Evolutionary conservation across 2,113 vertebrate genomes (phyloP).

Genomic region (Lethenteron camtschaticum): DNA sequence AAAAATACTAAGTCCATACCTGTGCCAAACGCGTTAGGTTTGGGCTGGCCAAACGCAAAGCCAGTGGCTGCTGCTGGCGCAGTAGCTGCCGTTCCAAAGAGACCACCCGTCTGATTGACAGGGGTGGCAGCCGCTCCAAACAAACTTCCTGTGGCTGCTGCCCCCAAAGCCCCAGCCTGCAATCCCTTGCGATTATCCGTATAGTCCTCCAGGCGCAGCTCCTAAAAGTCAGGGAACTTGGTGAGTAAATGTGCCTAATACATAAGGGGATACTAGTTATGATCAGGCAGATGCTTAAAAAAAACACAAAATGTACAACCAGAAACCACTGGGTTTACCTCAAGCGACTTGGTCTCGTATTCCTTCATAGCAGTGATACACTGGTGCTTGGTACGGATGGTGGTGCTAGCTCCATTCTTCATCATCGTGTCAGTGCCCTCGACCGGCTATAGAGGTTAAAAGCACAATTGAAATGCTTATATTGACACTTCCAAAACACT

Average conservation of each 20-base stretch:
- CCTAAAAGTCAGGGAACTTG: conserved; percentile 19
- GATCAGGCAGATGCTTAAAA: background rate
- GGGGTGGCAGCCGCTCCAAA: conserved; percentile 49
- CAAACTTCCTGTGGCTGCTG: conserved; percentile 26
- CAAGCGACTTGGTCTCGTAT: conserved; percentile 70
- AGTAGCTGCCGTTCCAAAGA: conserved; percentile 32
- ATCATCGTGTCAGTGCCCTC: conserved; percentile 85
- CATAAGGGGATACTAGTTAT: background rate
- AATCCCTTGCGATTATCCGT: conserved; percentile 74
- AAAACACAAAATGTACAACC: background rate
- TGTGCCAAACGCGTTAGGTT: conserved; percentile 14
- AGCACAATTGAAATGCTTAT: fast-evolving
- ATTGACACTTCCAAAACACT: fast-evolving
- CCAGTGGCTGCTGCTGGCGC: conserved; percentile 40
- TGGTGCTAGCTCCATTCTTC: conserved; percentile 75
- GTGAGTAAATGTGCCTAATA: background rate
- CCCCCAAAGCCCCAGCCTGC: conserved; percentile 45
- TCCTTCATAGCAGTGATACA: conserved; percentile 99
- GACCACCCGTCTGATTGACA: conserved; percentile 41
- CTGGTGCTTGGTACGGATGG: conserved; percentile 91
- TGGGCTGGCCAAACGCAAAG: conserved; percentile 60
- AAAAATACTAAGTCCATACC: too few relatives aligned
- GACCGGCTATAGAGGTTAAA: conserved; percentile 32
- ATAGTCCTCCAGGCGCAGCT: conserved; percentile 73
- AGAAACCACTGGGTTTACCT: conserved; percentile 23